Percentiles rank a stretch among this genome's conserved stretches.
These are phyloP conservation scores for Aphaenogaster floridana DNA, from an alignment of 1,140 invertebrate species.

Conservation along the genomic window DNA sequence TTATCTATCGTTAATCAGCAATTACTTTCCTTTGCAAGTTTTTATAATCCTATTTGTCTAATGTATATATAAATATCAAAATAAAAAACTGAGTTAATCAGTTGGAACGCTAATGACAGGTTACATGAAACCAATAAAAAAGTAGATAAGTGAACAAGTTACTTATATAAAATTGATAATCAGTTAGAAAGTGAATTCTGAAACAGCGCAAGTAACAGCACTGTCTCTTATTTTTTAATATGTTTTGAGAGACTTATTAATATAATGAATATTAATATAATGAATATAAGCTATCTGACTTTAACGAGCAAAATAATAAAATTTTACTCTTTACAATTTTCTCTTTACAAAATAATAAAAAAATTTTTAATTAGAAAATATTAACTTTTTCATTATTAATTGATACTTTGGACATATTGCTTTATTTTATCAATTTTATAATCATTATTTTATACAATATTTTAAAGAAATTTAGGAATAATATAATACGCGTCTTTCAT, in stretches of 20 bases:
- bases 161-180: not conserved
- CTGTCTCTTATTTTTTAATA: not conserved
- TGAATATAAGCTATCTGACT: not conserved
- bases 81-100: not conserved
- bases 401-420: not conserved
- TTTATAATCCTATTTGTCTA: not conserved
- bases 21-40: not conserved
- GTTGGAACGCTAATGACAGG: constrained; percentile 1
- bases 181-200: constrained; percentile 10
- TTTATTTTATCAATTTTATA: constrained; percentile 3
- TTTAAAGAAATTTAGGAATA: not conserved
- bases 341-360: not conserved
- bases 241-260: not conserved
- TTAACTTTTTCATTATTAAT: not conserved
- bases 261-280: not conserved
- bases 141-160: not conserved
- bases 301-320: too few species aligned
- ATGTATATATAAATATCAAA: constrained; percentile 11
- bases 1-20: constrained; percentile 4
- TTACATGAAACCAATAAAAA: not conserved
- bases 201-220: not conserved
- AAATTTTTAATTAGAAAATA: not conserved
- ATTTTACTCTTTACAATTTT: too few species aligned
- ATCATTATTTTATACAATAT: not conserved
- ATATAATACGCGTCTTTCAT: not conserved